These are phyloP conservation scores for Manacus vitellinus DNA, from an alignment of 2,113 vertebrate genomes.

Conservation along the genomic window DNA sequence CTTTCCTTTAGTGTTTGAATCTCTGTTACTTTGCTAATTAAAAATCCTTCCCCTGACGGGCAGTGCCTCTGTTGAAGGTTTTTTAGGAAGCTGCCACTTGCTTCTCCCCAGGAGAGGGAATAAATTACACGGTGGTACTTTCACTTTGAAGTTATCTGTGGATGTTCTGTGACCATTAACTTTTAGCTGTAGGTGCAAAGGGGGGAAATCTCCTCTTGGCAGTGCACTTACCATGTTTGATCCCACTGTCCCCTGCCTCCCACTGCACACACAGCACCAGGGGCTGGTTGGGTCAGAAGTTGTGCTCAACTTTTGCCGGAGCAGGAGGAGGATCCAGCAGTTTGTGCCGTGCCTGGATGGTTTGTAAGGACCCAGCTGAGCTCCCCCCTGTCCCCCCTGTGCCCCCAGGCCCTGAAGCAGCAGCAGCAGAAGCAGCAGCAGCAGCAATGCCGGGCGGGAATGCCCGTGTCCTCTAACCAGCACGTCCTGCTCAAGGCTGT, in stretches of 20 bases:
- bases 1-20: neutral
- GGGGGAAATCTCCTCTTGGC: neutral
- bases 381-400: neutral
- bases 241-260: neutral
- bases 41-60: neutral
- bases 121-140: neutral
- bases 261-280: neutral
- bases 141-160: neutral
- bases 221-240: no score
- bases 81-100: neutral
- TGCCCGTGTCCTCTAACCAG: constrained; percentile 81
- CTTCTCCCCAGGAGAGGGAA: neutral
- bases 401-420: constrained; percentile 88
- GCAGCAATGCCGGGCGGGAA: constrained; percentile 82
- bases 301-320: no score
- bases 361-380: neutral
- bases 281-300: no score
- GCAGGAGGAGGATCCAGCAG: accelerated
- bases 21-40: neutral
- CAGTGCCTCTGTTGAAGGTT: neutral
- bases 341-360: neutral
- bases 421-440: constrained; percentile 77
- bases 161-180: neutral
- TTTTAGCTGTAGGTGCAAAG: neutral
- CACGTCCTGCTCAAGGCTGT: constrained; percentile 87